A percentile compares a stretch with the other conserved stretches of the same genome.
phyloP scores from a whole-genome alignment of 2,797 vertebrate species.

The Chelon labrosus region DNA sequence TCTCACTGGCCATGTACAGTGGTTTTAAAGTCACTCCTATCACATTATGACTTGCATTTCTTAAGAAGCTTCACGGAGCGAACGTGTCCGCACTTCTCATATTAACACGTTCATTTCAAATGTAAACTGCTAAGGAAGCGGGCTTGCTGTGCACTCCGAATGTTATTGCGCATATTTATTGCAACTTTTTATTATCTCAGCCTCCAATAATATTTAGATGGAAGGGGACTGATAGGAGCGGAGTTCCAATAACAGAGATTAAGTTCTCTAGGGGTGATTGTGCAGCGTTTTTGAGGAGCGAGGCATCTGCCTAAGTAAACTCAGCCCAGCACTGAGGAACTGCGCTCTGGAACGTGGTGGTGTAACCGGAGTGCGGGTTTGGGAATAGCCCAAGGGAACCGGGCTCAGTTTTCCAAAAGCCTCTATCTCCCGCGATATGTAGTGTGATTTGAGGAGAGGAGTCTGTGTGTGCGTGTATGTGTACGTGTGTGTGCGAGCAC shows the following conservation, averaged over 20 bases:
- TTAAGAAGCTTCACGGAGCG: neutral
- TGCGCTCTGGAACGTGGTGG: conserved; percentile 75
- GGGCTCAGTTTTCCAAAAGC: conserved; percentile 79
- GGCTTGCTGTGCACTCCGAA: conserved; percentile 55
- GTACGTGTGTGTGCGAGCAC: conserved; percentile 48
- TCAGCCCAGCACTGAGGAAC: conserved; percentile 70
- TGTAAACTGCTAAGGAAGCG: conserved; percentile 40
- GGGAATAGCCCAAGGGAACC: conserved; percentile 78
- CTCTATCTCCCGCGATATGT: conserved; percentile 80
- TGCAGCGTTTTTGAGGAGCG: conserved; percentile 67
- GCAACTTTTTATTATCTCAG: conserved; percentile 82
- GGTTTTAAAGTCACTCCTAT: conserved; percentile 1
- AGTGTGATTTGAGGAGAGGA: conserved; percentile 68
- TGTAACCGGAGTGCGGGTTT: conserved; percentile 80
- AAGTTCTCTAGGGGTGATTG: conserved; percentile 77
- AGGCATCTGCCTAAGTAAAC: conserved; percentile 82
- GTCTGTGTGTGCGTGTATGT: conserved; percentile 18
- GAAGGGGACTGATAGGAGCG: conserved; percentile 75
- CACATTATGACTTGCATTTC: neutral
- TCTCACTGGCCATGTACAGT: neutral
- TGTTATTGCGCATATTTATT: conserved; percentile 77
- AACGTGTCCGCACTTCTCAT: conserved; percentile 22
- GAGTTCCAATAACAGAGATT: conserved; percentile 85
- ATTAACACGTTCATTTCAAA: conserved; percentile 39
- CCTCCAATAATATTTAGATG: conserved; percentile 83